Base-by-base conservation (phyloP, 2,888 invertebrate species). In the Drosophila mettleri region DNA sequence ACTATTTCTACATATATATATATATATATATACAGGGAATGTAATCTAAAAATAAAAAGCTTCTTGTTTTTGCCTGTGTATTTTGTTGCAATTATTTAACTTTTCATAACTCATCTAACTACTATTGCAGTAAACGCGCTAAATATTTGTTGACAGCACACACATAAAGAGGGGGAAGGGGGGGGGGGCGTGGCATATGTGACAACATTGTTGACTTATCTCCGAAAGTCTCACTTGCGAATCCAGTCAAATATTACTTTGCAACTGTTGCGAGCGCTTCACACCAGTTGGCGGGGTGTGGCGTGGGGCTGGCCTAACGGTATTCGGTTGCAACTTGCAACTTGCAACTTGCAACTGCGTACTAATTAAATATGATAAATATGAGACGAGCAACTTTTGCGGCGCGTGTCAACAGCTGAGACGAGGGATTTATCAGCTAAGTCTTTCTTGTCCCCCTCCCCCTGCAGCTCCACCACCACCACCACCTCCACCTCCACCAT, bases 351-450 rank as follows among this genome's bases (percentile, higher is more conserved):
- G 55, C 63, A 41, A 63, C 64, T 49, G 64, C 58, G 67, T 57
- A 76, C 86, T 85, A 85, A 85, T 86, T 85, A 86, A 85, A 88
- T 85, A 83, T 78, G 86, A 88, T 80, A 86, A 88, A 88, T 78
- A 72, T 74, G 81, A 86, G 84, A 80, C 74, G 84, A 72, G 69
- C 67, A 86, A 86, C 62, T 80, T 81, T 77, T 75, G 74, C 70
- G 68, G 61, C 70, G 74, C 80, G 65, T 83, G 88, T 88, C 88
- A 82, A 80, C 74, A 81, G 64, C 72, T 70, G 66, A 66, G 62
- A 55, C 58, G 45, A 38, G 41, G 60, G 65, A 65, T 60, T 61
- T 48, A 45, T 51, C 43, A 67, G 33, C 18, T 43, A 20, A 41
- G 16, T 14, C 22, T 5, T 36, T 12, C 34, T 18, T 18, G 6